Evolutionary conservation across 2,888 invertebrate species (phyloP).

Genomic region (Acheta domesticus): DNA sequence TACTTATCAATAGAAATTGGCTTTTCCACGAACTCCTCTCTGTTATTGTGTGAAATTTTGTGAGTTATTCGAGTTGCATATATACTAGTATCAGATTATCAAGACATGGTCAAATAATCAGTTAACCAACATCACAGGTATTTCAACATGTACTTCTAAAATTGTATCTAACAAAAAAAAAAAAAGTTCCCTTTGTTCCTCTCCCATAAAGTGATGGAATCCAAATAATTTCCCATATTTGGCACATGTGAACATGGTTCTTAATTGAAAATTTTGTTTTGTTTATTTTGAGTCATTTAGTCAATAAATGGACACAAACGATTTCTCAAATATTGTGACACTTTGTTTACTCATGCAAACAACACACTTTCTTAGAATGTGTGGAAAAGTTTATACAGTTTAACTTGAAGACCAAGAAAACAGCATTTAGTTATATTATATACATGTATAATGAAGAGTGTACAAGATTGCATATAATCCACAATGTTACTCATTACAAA

Average conservation of each 20-base stretch:
- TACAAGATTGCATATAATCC: conserved; percentile 1
- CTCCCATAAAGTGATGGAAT: too few species aligned
- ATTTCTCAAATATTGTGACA: background rate
- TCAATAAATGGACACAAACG: background rate
- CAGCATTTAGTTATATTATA: background rate
- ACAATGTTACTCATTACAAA: background rate
- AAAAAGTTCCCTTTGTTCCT: too few species aligned
- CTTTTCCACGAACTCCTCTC: too few species aligned
- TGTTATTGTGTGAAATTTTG: too few species aligned
- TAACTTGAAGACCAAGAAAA: background rate
- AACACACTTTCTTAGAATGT: background rate
- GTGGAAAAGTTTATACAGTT: conserved; percentile 18
- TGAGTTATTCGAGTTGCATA: too few species aligned
- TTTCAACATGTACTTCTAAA: too few species aligned
- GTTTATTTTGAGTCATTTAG: background rate
- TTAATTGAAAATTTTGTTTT: background rate
- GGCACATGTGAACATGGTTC: background rate
- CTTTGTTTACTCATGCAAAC: background rate
- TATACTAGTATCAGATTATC: too few species aligned
- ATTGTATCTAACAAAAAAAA: too few species aligned
- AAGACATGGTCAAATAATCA: too few species aligned
- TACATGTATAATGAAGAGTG: background rate
- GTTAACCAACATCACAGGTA: too few species aligned
- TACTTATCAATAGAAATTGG: too few species aligned
- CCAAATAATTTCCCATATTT: background rate